Evolutionary conservation across 2,797 vertebrate species (phyloP).

Genomic region (Halcyon smyrnensis): DNA sequence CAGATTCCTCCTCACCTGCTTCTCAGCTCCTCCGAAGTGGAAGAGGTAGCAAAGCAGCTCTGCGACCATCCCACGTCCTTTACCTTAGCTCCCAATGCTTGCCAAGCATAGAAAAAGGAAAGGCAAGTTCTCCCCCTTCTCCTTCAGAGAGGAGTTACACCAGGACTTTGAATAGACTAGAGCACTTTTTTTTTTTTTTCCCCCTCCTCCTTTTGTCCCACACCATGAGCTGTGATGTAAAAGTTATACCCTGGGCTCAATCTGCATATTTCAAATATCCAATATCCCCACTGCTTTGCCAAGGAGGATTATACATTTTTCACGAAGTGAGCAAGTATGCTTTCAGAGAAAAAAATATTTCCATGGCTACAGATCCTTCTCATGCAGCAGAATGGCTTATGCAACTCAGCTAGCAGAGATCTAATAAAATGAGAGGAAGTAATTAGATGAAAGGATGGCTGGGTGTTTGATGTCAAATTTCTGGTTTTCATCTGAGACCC

Average conservation of each 20-base stretch:
- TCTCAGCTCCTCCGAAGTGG: not conserved
- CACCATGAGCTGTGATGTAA: not conserved
- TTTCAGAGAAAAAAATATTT: constrained; percentile 52
- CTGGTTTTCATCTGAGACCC: not conserved
- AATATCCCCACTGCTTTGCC: not conserved
- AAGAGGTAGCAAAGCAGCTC: not conserved
- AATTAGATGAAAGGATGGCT: constrained; percentile 45
- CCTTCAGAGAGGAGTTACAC: not conserved
- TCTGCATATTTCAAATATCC: constrained; percentile 25
- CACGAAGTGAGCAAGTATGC: constrained; percentile 12
- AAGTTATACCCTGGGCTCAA: not conserved
- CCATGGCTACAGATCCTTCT: constrained; percentile 66
- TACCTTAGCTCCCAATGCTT: rapidly evolving
- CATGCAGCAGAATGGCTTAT: not conserved
- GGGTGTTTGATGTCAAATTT: constrained; percentile 36
- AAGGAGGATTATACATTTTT: constrained; percentile 42
- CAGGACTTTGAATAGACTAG: not conserved
- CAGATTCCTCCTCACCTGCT: not conserved
- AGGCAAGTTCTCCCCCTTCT: not conserved
- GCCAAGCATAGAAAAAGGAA: not conserved
- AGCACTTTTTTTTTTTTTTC: rapidly evolving
- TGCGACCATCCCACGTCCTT: not conserved
- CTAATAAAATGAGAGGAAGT: constrained; percentile 53
- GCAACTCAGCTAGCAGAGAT: not conserved
- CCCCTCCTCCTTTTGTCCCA: not conserved